These are phyloP conservation scores for Spodoptera picta DNA, from an alignment of 2,888 invertebrate genomes.

Conservation along the genomic window DNA sequence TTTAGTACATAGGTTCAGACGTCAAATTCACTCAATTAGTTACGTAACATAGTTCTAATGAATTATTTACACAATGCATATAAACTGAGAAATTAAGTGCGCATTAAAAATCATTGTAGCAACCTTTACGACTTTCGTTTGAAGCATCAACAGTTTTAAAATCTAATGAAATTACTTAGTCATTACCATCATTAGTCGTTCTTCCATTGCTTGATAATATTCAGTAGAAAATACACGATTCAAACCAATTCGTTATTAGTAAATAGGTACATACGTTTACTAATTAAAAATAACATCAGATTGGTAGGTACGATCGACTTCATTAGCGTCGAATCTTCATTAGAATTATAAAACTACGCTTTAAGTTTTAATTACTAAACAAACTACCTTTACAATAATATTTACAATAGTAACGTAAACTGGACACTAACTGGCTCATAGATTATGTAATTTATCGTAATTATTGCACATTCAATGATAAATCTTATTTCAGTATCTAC, in stretches of 20 bases:
- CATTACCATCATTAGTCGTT: constrained; percentile 57
- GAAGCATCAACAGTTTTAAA: constrained; percentile 46
- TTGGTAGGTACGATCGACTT: constrained; percentile 46
- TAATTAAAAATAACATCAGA: constrained; percentile 67
- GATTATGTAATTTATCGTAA: constrained; percentile 51
- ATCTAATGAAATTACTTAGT: constrained; percentile 63
- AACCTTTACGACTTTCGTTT: constrained; percentile 50
- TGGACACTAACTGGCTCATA: constrained; percentile 65
- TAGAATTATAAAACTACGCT: constrained; percentile 65
- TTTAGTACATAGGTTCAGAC: constrained; percentile 29
- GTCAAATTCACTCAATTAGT: constrained; percentile 45
- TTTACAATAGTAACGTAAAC: constrained; percentile 69
- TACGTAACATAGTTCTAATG: constrained; percentile 43
- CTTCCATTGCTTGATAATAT: constrained; percentile 56
- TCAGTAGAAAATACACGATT: constrained; percentile 52
- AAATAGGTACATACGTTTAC: constrained; percentile 61
- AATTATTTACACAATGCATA: constrained; percentile 49
- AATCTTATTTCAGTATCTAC: constrained; percentile 43
- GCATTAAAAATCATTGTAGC: constrained; percentile 34
- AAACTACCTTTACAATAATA: constrained; percentile 73
- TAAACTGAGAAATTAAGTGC: constrained; percentile 41
- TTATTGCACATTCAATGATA: constrained; percentile 61
- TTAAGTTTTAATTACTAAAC: constrained; percentile 62
- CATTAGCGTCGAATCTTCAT: constrained; percentile 48
- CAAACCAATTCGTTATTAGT: constrained; percentile 68